A percentile compares a stretch with the other conserved stretches of the same genome.
phyloP scores from a whole-genome alignment of 2,888 invertebrate genomes.

The Trichopria drosophilae region DNA sequence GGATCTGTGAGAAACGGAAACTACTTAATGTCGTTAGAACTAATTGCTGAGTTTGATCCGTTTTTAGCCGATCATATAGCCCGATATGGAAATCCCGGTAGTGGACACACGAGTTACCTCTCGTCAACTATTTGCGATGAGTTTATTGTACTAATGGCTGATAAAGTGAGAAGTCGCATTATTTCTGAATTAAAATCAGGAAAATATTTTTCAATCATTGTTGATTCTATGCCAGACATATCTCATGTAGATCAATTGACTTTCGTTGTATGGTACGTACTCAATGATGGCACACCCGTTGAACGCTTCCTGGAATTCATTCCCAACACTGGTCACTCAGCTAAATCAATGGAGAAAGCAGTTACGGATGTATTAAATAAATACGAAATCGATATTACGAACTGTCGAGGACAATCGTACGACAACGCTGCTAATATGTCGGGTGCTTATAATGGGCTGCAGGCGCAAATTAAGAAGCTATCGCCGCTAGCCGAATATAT shows the following conservation, averaged over 20 bases:
- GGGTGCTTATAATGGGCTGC: too few relatives aligned
- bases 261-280: conserved; percentile 37
- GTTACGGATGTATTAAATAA: conserved; percentile 28
- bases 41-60: conserved; percentile 44
- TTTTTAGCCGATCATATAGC: conserved; percentile 41
- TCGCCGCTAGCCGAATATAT: conserved; percentile 34
- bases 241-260: conserved; percentile 40
- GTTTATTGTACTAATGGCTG: conserved; percentile 42
- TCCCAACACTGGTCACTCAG: conserved; percentile 34
- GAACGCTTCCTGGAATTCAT: conserved; percentile 36
- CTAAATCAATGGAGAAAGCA: conserved; percentile 24
- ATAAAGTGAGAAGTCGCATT: conserved; percentile 37
- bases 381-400: conserved; percentile 32
- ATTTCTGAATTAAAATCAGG: conserved; percentile 28
- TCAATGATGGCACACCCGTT: conserved; percentile 20
- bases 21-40: conserved; percentile 42
- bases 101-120: conserved; percentile 40
- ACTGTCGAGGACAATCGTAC: conserved; percentile 38
- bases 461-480: conserved; percentile 34
- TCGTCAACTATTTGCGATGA: conserved; percentile 45
- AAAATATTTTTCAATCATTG: conserved; percentile 38
- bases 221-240: conserved; percentile 41
- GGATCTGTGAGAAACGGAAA: conserved; percentile 44
- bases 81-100: conserved; percentile 41
- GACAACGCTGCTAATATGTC: conserved; percentile 42